Base-by-base conservation (phyloP, 2,888 invertebrate genomes). In the Acanthacorydalis orientalis region DNA sequence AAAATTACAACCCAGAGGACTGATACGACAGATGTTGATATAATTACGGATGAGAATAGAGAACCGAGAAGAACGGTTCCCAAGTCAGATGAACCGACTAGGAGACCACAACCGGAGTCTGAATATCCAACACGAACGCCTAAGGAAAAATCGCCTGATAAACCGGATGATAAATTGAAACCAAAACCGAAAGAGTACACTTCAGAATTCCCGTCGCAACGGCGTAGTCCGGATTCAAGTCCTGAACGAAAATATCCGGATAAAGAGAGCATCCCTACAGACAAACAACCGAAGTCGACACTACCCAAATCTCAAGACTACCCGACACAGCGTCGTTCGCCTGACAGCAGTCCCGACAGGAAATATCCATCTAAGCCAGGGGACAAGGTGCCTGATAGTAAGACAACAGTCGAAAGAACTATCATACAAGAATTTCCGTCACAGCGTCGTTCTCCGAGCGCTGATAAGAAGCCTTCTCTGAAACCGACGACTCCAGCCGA, bases 391-490 rank as follows among this genome's bases (percentile, higher is more conserved):
- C 50, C 53, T 15, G 53, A 53, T 33, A 48, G 49, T 31, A 51
- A 50, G 46, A 34, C 48, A 32, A 37, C 47, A 8, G 31, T 31
- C 9, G 48, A 48, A 14, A 46, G 46, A 16, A 15, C 48, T 2
- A 31, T 31, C 9, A 32, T 48, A 31, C 63, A 52, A 68, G 67
- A 54, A 56, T 60, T 34, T 58, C 60, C 39, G 55, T 7, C 41
- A 1, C 57, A 47, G 52, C 59, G 31, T 54, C 57, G 14, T 65
- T 68, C 57, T 62, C 68, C 56, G 61, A 60, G 41, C 60, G 64
- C 51, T 57, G 56, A 23, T 37, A 23, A 23, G 23, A 23, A 23
- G 23, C 23, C 23, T 23, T 6, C 2, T 4, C 6, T 23, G 23
- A 23, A 23, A 23, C 23, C 23, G 3, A 23, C 23, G 6, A 23